A percentile compares a stretch with the other conserved stretches of the same genome.
phyloP scores from a whole-genome alignment of 2,113 vertebrate species.

The Melanostigma gelatinosum region DNA sequence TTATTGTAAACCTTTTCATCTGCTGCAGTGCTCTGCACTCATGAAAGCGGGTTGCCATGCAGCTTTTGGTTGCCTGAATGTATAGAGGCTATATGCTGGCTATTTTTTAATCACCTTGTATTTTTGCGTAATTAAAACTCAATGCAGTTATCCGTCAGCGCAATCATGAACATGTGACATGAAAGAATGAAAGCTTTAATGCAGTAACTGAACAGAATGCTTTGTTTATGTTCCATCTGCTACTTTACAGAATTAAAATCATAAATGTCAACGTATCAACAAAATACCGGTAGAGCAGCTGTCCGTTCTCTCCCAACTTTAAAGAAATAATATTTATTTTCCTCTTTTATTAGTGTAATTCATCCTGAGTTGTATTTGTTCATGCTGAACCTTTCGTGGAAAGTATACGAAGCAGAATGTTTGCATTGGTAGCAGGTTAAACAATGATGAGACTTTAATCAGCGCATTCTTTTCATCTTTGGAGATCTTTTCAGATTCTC shows the following conservation, averaged over 20 bases:
- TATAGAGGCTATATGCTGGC: not conserved
- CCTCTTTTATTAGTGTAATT: not conserved
- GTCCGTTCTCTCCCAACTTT: too few species aligned
- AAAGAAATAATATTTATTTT: not conserved
- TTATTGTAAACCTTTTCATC: not conserved
- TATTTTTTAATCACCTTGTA: not conserved
- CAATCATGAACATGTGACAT: not conserved
- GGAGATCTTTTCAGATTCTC: not conserved
- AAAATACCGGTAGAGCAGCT: too few species aligned
- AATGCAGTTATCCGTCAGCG: not conserved
- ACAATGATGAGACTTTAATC: not conserved
- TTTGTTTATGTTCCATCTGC: not conserved
- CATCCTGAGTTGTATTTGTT: too few species aligned
- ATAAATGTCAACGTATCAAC: too few species aligned
- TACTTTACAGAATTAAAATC: too few species aligned
- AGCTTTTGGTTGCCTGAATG: not conserved
- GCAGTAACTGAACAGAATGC: not conserved
- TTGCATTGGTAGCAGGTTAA: not conserved
- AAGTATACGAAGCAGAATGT: not conserved
- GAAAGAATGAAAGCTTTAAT: not conserved
- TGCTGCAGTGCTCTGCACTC: not conserved
- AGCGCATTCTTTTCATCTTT: not conserved
- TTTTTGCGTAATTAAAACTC: not conserved
- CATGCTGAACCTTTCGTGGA: not conserved
- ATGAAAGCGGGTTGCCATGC: not conserved